Evolutionary conservation across 2,113 vertebrate species (phyloP).

Genomic region (Ictalurus furcatus): DNA sequence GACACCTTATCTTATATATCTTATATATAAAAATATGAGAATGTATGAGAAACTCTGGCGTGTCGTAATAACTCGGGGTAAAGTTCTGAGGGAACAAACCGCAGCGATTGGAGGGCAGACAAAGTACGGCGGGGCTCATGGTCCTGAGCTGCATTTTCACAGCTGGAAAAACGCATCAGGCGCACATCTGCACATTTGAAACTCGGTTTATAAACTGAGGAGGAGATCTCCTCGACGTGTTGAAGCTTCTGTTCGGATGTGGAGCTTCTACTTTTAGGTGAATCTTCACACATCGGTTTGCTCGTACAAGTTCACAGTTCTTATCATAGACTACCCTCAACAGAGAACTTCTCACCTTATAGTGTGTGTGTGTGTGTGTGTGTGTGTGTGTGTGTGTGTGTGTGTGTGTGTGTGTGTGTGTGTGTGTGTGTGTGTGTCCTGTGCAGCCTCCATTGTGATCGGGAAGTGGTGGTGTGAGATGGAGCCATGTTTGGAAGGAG

Average conservation of each 20-base stretch:
- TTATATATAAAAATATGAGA: neutral
- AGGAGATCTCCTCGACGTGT: neutral
- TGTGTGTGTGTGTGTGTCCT: neutral
- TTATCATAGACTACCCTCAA: neutral
- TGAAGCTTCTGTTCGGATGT: neutral
- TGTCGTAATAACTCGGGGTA: neutral
- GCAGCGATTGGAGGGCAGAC: neutral
- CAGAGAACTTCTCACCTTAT: neutral
- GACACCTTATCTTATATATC: no score
- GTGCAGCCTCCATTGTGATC: conserved; percentile 79
- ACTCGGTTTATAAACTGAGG: neutral
- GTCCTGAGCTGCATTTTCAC: neutral
- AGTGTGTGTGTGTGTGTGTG: neutral
- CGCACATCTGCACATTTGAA: neutral
- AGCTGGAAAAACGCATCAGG: neutral
- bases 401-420: neutral
- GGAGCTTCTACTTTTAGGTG: neutral
- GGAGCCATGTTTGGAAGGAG: conserved; percentile 82
- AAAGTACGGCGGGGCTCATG: neutral
- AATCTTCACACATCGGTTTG: neutral
- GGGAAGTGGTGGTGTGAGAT: conserved; percentile 87
- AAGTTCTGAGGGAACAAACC: neutral
- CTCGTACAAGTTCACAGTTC: neutral
- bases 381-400: neutral
- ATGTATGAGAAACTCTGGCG: neutral